phyloP scores from a whole-genome alignment of 1,140 invertebrate species.

The Drosophila santomea region DNA sequence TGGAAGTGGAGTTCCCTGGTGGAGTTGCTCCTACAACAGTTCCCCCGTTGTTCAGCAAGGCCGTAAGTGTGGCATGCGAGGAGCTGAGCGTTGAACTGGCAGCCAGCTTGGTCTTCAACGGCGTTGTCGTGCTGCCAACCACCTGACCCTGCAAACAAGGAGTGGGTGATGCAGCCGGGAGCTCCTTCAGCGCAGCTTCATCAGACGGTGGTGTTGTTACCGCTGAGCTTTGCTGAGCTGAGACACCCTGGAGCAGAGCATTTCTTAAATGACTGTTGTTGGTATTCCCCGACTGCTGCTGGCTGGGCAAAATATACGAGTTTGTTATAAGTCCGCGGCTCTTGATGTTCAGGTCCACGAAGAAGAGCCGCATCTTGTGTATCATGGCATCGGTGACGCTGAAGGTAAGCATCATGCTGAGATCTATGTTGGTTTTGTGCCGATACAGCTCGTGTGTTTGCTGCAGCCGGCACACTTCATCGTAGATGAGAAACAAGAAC shows the following conservation, averaged over 20 bases:
- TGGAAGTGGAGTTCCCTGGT: slow-evolving; percentile 6
- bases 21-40: slow-evolving; percentile 31
- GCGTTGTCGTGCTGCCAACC: slow-evolving; percentile 59
- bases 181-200: slow-evolving; percentile 44
- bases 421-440: slow-evolving; percentile 70
- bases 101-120: slow-evolving; percentile 44
- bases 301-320: slow-evolving; percentile 65
- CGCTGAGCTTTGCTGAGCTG: slow-evolving; percentile 16
- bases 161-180: slow-evolving; percentile 33
- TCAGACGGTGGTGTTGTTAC: slow-evolving; percentile 16
- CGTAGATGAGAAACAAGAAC: slow-evolving; percentile 80
- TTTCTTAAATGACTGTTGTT: slow-evolving; percentile 68
- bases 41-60: slow-evolving; percentile 71
- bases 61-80: slow-evolving; percentile 81
- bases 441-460: slow-evolving; percentile 73
- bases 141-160: slow-evolving; percentile 66
- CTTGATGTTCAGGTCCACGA: slow-evolving; percentile 82
- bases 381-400: slow-evolving; percentile 79
- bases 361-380: slow-evolving; percentile 81
- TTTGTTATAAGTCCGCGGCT: slow-evolving; percentile 82
- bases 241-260: slow-evolving; percentile 54
- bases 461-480: slow-evolving; percentile 74
- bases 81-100: slow-evolving; percentile 73
- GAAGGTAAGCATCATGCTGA: slow-evolving; percentile 73
- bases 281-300: slow-evolving; percentile 16